These are phyloP conservation scores for Typhlichthys subterraneus DNA, from an alignment of 2,797 vertebrate species.

Conservation along the genomic window DNA sequence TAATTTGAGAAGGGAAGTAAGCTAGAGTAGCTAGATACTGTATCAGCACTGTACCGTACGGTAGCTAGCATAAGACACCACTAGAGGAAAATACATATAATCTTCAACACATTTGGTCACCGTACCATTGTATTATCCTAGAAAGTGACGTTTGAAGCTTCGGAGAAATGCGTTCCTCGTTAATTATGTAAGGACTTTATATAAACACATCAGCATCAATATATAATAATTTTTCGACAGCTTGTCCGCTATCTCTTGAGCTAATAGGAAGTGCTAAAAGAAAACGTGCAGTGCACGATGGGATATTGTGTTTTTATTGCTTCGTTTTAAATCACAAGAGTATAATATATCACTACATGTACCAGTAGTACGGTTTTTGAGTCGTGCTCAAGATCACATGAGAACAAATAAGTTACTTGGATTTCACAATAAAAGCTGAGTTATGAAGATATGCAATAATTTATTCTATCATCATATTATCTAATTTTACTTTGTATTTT, in stretches of 20 bases:
- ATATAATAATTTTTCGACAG: conserved; percentile 36
- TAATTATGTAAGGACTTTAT: conserved; percentile 30
- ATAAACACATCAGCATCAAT: conserved; percentile 53
- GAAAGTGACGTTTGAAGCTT: conserved; percentile 12
- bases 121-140: conserved; percentile 75
- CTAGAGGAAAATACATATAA: background rate
- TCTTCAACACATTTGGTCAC: conserved; percentile 47
- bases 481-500: background rate
- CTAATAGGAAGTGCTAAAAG: conserved; percentile 55
- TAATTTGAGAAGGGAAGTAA: background rate
- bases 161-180: conserved; percentile 33
- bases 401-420: conserved; percentile 11
- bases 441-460: too few species aligned
- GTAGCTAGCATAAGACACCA: conserved; percentile 9
- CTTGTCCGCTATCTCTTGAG: conserved; percentile 63
- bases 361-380: conserved; percentile 30
- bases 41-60: background rate
- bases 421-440: too few species aligned
- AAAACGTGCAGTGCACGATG: conserved; percentile 31
- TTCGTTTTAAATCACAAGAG: rapidly evolving
- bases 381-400: conserved; percentile 52
- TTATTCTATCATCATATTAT: too few species aligned
- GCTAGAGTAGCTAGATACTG: conserved; percentile 13
- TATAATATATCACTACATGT: conserved; percentile 55
- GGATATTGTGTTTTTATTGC: conserved; percentile 55